These are phyloP conservation scores for Tichodroma muraria DNA, from an alignment of 2,113 vertebrate species.

Conservation along the genomic window DNA sequence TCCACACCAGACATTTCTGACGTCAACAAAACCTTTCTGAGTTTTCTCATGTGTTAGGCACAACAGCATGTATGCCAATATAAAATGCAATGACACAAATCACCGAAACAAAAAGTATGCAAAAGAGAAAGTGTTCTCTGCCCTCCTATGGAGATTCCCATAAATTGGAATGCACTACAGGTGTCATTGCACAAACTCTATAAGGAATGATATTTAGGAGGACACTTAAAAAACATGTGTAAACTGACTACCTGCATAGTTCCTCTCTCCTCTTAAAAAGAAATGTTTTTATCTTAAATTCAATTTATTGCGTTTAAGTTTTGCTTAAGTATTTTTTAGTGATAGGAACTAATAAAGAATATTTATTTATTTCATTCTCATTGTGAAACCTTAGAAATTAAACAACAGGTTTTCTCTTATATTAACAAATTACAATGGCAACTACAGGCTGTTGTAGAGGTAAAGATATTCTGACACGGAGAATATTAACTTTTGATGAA, in stretches of 20 bases:
- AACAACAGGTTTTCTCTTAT: neutral
- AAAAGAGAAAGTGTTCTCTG: neutral
- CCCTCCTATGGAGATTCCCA: neutral
- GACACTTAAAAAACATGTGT: neutral
- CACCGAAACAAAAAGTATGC: neutral
- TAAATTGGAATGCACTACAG: neutral
- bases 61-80: accelerated
- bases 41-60: neutral
- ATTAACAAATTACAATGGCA: neutral
- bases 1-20: neutral
- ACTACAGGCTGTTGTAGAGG: neutral
- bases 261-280: neutral
- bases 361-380: neutral
- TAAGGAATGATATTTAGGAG: neutral
- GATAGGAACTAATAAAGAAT: neutral
- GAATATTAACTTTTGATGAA: neutral
- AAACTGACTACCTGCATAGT: neutral
- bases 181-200: neutral
- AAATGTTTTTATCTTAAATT: neutral
- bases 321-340: neutral
- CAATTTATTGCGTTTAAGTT: neutral
- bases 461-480: neutral
- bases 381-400: neutral
- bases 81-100: neutral
- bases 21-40: neutral